Conservation (phyloP, 2,888 invertebrate species). For the Spatulosminthurus flaviceps region DNA sequence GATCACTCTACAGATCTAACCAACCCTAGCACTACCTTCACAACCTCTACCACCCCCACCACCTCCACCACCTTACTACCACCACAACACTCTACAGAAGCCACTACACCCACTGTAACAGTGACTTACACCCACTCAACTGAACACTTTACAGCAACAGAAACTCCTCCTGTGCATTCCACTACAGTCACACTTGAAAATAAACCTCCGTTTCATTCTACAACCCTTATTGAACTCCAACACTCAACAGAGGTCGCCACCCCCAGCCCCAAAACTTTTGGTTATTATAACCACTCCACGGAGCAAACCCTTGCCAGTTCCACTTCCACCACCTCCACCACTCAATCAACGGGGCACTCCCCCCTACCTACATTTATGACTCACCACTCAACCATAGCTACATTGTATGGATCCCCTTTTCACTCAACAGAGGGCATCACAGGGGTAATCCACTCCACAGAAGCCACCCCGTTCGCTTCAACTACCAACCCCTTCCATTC, state of each 20-base stretch:
- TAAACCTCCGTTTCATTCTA: neutral
- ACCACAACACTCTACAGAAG: neutral
- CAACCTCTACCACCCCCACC: neutral
- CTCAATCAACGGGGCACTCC: too few relatives aligned
- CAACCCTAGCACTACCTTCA: too few relatives aligned
- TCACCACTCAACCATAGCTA: neutral
- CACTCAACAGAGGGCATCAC: too few relatives aligned
- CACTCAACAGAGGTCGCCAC: conserved; percentile 2
- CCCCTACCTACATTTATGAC: neutral
- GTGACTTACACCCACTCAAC: too few relatives aligned
- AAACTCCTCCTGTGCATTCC: neutral
- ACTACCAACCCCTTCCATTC: neutral
- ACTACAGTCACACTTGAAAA: neutral
- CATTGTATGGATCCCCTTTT: neutral
- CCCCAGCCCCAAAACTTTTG: neutral
- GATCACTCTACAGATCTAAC: too few relatives aligned
- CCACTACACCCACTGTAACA: too few relatives aligned
- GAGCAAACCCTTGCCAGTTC: too few relatives aligned
- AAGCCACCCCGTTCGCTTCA: neutral
- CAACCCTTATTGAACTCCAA: neutral
- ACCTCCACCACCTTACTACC: neutral
- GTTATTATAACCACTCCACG: conserved; percentile 11
- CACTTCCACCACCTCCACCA: too few relatives aligned
- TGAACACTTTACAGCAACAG: too few relatives aligned
- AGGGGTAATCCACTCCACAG: conserved; percentile 41